These are phyloP conservation scores for Dipodomys merriami DNA, from an alignment of 2,113 vertebrate genomes.

Conservation along the genomic window DNA sequence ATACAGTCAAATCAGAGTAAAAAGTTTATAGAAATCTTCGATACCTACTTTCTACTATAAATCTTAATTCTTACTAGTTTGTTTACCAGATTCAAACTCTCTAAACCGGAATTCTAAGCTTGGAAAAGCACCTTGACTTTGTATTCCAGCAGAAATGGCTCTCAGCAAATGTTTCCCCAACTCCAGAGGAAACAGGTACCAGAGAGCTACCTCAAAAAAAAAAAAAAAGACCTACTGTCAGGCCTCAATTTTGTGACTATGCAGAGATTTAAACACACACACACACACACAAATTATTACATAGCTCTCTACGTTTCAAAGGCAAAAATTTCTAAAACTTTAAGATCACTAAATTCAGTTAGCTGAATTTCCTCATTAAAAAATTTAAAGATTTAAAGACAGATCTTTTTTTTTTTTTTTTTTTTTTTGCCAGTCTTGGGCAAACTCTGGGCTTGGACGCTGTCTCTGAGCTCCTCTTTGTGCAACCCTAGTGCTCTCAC, in stretches of 20 bases:
- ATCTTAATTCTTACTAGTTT: slow-evolving; percentile 24
- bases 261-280: slow-evolving; percentile 5
- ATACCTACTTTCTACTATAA: background rate
- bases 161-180: background rate
- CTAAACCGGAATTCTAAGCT: slow-evolving; percentile 3
- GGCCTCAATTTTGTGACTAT: slow-evolving; percentile 31
- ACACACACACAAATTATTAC: slow-evolving; percentile 5
- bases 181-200: background rate
- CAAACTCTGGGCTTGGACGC: too few relatives aligned
- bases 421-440: too few relatives aligned
- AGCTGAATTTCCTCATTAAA: slow-evolving; percentile 39
- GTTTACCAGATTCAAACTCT: slow-evolving; percentile 19
- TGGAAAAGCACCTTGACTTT: background rate
- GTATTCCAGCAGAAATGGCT: slow-evolving; percentile 6
- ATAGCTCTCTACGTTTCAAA: slow-evolving; percentile 71
- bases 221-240: background rate
- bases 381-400: slow-evolving; percentile 42
- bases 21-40: background rate
- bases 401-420: background rate
- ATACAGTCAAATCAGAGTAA: background rate
- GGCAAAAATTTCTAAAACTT: slow-evolving; percentile 5
- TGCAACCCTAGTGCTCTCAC: too few relatives aligned
- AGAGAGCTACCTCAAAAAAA: background rate
- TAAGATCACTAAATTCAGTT: slow-evolving; percentile 34
- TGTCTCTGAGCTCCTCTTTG: too few relatives aligned